Evolutionary conservation across 2,113 vertebrate genomes (phyloP).

Genomic region (Onychorhynchus coronatus): DNA sequence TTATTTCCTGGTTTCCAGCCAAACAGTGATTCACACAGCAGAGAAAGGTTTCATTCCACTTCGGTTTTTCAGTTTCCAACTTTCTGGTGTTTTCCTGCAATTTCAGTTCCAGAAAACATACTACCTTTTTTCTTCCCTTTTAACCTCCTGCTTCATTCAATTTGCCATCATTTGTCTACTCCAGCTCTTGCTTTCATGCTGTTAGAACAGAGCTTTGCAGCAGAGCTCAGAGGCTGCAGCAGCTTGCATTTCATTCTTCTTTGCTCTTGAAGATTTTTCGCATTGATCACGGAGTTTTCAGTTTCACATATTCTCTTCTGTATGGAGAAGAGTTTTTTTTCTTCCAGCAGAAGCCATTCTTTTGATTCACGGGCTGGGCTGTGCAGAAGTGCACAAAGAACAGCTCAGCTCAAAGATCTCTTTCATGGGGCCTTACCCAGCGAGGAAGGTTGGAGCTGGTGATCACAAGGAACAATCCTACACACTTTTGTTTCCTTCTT

Average conservation of each 20-base stretch:
- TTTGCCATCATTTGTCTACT: background rate
- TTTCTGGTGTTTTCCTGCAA: conserved; percentile 45
- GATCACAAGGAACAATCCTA: background rate
- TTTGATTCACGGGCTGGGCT: background rate
- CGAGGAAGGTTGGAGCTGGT: background rate
- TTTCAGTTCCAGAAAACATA: conserved; percentile 17
- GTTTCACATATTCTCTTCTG: background rate
- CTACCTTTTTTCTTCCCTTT: background rate
- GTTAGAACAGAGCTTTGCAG: background rate
- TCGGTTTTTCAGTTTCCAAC: conserved; percentile 44
- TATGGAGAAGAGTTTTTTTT: background rate
- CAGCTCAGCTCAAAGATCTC: background rate
- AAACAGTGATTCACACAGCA: conserved; percentile 43
- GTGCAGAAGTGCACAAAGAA: background rate
- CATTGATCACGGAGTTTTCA: background rate
- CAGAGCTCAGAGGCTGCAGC: background rate
- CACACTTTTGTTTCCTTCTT: background rate
- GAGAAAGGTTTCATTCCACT: conserved; percentile 52
- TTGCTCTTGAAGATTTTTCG: background rate
- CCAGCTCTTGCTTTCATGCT: background rate
- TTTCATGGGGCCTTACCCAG: background rate
- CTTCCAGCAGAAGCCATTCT: background rate
- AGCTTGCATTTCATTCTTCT: background rate
- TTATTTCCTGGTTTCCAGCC: conserved; percentile 55
- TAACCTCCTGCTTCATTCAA: background rate